These are phyloP conservation scores for Acanthis flammea DNA, from an alignment of 2,797 vertebrate species.

Conservation along the genomic window DNA sequence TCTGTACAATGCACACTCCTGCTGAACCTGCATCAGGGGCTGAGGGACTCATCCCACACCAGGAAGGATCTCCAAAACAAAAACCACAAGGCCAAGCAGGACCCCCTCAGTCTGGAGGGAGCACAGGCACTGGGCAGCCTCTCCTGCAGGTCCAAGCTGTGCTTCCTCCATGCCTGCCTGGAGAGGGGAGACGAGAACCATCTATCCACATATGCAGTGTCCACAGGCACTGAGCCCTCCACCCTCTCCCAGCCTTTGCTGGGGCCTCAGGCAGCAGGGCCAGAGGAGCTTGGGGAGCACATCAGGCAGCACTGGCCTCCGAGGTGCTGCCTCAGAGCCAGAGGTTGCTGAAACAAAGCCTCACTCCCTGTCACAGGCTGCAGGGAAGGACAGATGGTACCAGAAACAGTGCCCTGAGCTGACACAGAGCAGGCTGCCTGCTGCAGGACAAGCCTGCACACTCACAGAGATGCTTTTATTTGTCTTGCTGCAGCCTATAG, in stretches of 20 bases:
- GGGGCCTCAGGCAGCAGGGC: not conserved
- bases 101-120: not conserved
- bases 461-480: not conserved
- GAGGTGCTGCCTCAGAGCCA: not conserved
- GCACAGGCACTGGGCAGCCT: not conserved
- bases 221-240: not conserved
- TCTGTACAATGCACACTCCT: not conserved
- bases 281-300: not conserved
- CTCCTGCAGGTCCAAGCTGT: not conserved
- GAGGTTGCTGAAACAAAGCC: not conserved
- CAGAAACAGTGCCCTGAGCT: not conserved
- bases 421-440: not conserved
- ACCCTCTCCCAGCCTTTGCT: not conserved
- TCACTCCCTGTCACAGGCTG: not conserved
- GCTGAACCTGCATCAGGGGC: not conserved
- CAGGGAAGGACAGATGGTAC: not conserved
- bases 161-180: not conserved
- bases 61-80: not conserved
- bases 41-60: not conserved
- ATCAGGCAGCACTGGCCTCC: not conserved
- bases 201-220: rapidly evolving
- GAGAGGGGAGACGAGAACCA: not conserved
- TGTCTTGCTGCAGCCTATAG: rapidly evolving
- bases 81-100: not conserved
- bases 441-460: not conserved